Conservation (phyloP, 2,888 invertebrate species). For the Argyresthia albistria region DNA sequence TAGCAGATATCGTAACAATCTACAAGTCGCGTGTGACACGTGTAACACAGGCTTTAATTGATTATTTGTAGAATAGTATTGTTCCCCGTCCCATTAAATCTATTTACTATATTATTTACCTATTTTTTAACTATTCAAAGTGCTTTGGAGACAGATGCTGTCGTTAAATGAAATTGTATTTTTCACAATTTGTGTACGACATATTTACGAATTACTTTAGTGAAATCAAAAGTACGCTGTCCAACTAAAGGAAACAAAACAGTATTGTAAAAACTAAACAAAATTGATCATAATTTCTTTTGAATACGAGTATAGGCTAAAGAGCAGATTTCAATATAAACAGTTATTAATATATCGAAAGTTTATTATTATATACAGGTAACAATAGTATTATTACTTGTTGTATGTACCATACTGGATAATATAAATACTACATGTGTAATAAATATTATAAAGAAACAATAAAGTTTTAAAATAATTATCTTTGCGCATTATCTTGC, state of each 20-base stretch:
- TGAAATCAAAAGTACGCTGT: constrained; percentile 22
- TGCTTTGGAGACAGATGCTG: constrained; percentile 63
- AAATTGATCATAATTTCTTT: constrained; percentile 31
- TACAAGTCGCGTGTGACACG: no score
- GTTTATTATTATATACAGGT: constrained; percentile 70
- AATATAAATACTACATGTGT: constrained; percentile 59
- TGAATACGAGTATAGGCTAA: constrained; percentile 32
- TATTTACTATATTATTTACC: neutral
- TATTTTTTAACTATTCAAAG: constrained; percentile 19
- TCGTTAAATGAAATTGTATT: constrained; percentile 39
- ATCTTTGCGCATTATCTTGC: neutral
- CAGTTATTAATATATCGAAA: constrained; percentile 67
- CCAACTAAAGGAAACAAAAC: constrained; percentile 16
- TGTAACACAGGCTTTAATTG: no score
- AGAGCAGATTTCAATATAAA: constrained; percentile 54
- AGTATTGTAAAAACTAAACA: constrained; percentile 16
- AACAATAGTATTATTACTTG: constrained; percentile 63
- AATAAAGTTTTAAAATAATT: constrained; percentile 66
- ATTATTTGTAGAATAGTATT: neutral
- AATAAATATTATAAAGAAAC: constrained; percentile 68
- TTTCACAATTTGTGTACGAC: constrained; percentile 14
- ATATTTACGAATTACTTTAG: constrained; percentile 13
- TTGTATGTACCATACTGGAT: constrained; percentile 60
- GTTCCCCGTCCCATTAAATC: constrained; percentile 4
- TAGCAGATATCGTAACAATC: no score